phyloP scores from a whole-genome alignment of 2,888 invertebrate species.

The Criorhina ranunculi region DNA sequence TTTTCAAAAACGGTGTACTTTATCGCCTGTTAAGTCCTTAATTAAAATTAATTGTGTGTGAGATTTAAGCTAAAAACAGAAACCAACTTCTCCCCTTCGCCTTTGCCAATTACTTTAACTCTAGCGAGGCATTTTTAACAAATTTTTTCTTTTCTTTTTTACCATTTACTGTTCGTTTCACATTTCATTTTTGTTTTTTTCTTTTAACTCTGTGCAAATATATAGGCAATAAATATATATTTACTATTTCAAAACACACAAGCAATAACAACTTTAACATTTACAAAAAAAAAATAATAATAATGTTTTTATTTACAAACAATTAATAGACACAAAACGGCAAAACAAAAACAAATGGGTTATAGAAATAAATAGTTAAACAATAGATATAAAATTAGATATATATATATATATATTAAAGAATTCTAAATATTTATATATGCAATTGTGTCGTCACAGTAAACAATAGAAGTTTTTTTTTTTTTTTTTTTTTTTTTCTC shows the following conservation, averaged over 20 bases:
- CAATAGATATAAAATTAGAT: conserved; percentile 69
- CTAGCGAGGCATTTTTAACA: conserved; percentile 34
- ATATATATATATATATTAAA: conserved; percentile 61
- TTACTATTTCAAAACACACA: conserved; percentile 34
- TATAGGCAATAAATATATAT: conserved; percentile 56
- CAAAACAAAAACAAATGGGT: conserved; percentile 51
- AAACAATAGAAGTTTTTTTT: conserved; percentile 48
- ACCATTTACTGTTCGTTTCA: conserved; percentile 16
- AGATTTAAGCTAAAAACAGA: conserved; percentile 42
- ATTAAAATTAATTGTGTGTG: conserved; percentile 37
- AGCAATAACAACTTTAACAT: conserved; percentile 65
- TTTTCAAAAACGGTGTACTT: conserved; percentile 34
- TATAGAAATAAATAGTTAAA: conserved; percentile 71
- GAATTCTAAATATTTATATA: conserved; percentile 72
- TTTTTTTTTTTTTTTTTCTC: conserved; percentile 54
- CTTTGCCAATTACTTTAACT: not conserved
- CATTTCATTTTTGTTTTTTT: conserved; percentile 31
- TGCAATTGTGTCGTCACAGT: conserved; percentile 67
- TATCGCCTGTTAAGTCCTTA: conserved; percentile 9
- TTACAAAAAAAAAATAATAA: conserved; percentile 48
- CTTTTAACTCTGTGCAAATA: conserved; percentile 38
- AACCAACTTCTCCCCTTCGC: conserved; percentile 14
- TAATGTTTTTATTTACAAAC: conserved; percentile 54
- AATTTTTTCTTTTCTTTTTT: conserved; percentile 1
- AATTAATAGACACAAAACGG: conserved; percentile 30